phyloP scores from a whole-genome alignment of 2,888 invertebrate genomes.

The Plemyria rubiginata region DNA sequence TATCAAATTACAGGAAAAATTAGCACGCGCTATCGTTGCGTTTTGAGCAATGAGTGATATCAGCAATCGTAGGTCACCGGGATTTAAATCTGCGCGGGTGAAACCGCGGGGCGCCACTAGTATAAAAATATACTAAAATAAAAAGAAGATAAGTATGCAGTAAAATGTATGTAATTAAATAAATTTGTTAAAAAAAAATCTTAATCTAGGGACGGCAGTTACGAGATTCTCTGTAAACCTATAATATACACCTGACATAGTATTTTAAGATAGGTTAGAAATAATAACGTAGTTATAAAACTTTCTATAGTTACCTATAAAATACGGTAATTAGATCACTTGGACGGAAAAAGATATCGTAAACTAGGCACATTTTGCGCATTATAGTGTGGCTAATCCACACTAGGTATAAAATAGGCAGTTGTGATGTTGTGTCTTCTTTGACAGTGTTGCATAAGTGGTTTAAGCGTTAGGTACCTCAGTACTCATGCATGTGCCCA shows the following conservation, averaged over 20 bases:
- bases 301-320: neutral
- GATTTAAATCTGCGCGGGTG: no score
- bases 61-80: no score
- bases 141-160: neutral
- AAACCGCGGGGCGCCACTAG: no score
- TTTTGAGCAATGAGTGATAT: no score
- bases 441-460: no score
- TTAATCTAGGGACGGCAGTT: slow-evolving; percentile 39
- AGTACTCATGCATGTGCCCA: neutral
- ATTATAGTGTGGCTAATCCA: no score
- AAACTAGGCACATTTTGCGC: neutral
- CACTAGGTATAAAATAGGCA: neutral
- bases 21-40: no score
- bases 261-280: neutral
- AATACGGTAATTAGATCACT: neutral
- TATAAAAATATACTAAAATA: slow-evolving; percentile 1
- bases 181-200: neutral
- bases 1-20: no score
- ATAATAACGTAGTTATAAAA: neutral
- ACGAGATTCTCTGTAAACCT: slow-evolving; percentile 34
- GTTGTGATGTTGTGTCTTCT: no score
- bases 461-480: no score
- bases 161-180: neutral
- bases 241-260: neutral
- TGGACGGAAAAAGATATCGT: slow-evolving; percentile 18